A percentile compares a stretch with the other conserved stretches of the same genome.
Conservation (phyloP, 2,888 invertebrate genomes). For the Aphidius colemani region DNA sequence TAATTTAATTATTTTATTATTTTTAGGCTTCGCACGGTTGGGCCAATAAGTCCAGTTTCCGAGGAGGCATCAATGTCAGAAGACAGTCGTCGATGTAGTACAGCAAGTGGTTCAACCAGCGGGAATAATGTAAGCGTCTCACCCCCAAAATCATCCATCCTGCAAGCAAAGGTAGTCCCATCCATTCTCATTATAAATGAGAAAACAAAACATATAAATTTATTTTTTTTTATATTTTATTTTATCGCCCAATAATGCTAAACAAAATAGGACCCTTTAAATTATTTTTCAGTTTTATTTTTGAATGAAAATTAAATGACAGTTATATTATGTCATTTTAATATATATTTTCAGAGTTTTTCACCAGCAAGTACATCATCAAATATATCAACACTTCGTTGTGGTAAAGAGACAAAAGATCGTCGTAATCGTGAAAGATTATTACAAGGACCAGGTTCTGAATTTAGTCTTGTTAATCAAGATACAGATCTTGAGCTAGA, state of each 20-base stretch:
- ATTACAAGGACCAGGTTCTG: slow-evolving; percentile 72
- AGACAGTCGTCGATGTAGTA: slow-evolving; percentile 46
- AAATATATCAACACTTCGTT: slow-evolving; percentile 45
- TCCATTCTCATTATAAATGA: slow-evolving; percentile 27
- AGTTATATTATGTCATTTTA: neutral
- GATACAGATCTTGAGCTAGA: slow-evolving; percentile 82
- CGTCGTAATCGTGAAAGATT: slow-evolving; percentile 74
- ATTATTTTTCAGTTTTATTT: too few species aligned
- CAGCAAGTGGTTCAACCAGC: slow-evolving; percentile 48
- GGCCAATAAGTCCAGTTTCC: slow-evolving; percentile 47
- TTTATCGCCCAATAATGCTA: too few species aligned
- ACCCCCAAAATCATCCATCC: slow-evolving; percentile 45
- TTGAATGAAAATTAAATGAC: too few species aligned
- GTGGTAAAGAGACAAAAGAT: slow-evolving; percentile 72
- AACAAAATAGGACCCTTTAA: too few species aligned
- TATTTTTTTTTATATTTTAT: neutral
- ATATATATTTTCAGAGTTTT: slow-evolving; percentile 42
- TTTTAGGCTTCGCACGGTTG: slow-evolving; percentile 50
- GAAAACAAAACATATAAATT: neutral
- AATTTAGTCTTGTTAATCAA: slow-evolving; percentile 75
- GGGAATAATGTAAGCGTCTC: slow-evolving; percentile 52
- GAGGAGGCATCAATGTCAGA: slow-evolving; percentile 47
- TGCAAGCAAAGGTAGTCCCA: slow-evolving; percentile 46
- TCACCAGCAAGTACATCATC: slow-evolving; percentile 51
- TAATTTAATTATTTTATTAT: neutral